These are phyloP conservation scores for Pomacea maculata DNA, from an alignment of 1,140 invertebrate genomes.

Conservation along the genomic window DNA sequence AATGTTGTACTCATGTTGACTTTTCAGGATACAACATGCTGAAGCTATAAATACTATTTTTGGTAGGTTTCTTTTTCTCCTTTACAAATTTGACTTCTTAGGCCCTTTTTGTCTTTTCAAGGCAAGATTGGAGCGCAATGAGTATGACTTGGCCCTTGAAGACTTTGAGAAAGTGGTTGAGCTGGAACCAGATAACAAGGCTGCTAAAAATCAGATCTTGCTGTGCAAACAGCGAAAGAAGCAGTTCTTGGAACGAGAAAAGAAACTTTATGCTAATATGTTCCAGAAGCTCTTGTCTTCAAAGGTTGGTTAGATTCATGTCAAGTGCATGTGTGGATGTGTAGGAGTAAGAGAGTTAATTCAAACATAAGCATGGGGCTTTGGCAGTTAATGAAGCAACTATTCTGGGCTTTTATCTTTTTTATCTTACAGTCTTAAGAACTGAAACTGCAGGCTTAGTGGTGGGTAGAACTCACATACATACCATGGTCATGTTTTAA, in stretches of 20 bases:
- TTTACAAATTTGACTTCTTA: too few relatives aligned
- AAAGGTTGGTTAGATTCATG: not conserved
- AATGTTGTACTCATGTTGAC: too few relatives aligned
- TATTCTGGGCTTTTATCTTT: too few relatives aligned
- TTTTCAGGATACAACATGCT: too few relatives aligned
- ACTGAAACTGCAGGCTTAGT: too few relatives aligned
- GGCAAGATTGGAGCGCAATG: conserved; percentile 79
- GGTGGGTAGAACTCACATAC: too few relatives aligned
- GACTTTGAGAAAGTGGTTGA: conserved; percentile 81
- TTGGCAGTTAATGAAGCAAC: too few relatives aligned
- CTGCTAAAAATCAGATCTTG: conserved; percentile 81
- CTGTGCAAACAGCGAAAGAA: conserved; percentile 80
- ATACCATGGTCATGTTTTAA: too few relatives aligned
- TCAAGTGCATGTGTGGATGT: not conserved
- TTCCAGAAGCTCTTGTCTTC: conserved; percentile 71
- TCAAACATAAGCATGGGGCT: too few relatives aligned
- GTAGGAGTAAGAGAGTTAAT: not conserved
- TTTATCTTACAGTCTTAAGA: too few relatives aligned
- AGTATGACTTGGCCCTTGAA: conserved; percentile 79
- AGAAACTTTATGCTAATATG: conserved; percentile 93
- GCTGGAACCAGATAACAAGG: conserved; percentile 83
- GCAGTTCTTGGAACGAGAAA: conserved; percentile 82
- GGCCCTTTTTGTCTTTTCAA: conserved; percentile 47
- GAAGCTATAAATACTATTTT: too few relatives aligned
- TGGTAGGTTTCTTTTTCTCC: too few relatives aligned